phyloP scores from a whole-genome alignment of 2,113 vertebrate genomes.

The Nibea coibor region DNA sequence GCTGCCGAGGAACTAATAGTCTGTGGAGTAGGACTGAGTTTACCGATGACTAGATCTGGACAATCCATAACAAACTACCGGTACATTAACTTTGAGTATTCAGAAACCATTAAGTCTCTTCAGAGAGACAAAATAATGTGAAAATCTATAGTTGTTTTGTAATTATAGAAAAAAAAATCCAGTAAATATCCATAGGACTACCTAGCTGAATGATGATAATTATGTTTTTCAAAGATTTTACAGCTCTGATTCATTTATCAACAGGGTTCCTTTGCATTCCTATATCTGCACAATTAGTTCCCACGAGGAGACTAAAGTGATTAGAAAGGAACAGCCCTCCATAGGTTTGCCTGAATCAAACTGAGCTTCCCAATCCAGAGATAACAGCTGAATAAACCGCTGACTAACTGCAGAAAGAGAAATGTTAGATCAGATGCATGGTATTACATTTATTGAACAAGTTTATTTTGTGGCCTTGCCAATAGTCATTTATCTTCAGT shows the following conservation, averaged over 20 bases:
- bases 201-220: not conserved
- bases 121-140: not conserved
- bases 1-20: not conserved
- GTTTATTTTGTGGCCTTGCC: constrained; percentile 12
- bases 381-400: constrained; percentile 30
- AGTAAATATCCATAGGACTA: not conserved
- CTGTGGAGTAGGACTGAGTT: not conserved
- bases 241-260: not conserved
- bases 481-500: constrained; percentile 25
- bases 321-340: constrained; percentile 27
- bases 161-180: not conserved
- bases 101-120: not conserved
- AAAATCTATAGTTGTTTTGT: not conserved
- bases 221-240: not conserved
- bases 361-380: constrained; percentile 3
- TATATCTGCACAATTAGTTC: constrained; percentile 1
- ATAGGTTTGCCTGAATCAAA: constrained; percentile 31
- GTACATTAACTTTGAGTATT: not conserved
- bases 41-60: not conserved
- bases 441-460: constrained; percentile 19
- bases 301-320: constrained; percentile 21
- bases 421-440: constrained; percentile 1
- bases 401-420: constrained; percentile 25
- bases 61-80: not conserved
- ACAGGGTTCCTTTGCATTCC: not conserved